phyloP scores from a whole-genome alignment of 1,140 invertebrate genomes.

The Camponotus vicinus region DNA sequence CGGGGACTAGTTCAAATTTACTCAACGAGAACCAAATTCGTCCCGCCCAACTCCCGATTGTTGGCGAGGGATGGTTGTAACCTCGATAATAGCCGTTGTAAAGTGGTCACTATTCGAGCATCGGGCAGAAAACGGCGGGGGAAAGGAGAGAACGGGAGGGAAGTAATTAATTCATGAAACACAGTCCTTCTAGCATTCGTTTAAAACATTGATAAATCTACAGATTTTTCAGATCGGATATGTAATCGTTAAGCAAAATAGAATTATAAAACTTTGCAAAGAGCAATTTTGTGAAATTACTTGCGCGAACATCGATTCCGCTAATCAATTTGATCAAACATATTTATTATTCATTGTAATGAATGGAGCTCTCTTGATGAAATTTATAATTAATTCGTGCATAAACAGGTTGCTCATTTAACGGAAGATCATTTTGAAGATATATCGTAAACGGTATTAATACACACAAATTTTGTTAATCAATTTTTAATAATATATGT shows the following conservation, averaged over 20 bases:
- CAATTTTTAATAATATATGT: conserved; percentile 27
- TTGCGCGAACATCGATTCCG: not conserved
- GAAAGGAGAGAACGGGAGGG: not conserved
- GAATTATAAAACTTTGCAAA: not conserved
- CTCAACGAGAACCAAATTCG: conserved; percentile 42
- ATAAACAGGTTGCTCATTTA: conserved; percentile 26
- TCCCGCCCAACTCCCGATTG: conserved; percentile 10
- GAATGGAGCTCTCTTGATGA: not conserved
- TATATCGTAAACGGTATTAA: conserved; percentile 21
- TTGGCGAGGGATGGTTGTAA: conserved; percentile 45
- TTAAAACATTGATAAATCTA: conserved; percentile 69
- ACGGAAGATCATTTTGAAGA: not conserved
- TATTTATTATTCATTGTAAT: conserved; percentile 26
- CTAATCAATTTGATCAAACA: not conserved
- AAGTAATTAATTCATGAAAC: conserved; percentile 79
- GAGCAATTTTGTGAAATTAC: not conserved
- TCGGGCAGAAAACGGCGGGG: conserved; percentile 34
- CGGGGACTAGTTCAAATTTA: conserved; percentile 53
- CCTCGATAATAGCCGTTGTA: conserved; percentile 65
- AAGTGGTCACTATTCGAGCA: conserved; percentile 59
- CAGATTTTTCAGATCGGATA: conserved; percentile 25
- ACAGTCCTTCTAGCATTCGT: conserved; percentile 46
- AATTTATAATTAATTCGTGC: conserved; percentile 43
- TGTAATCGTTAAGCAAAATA: not conserved
- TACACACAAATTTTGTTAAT: not conserved